These are phyloP conservation scores for Andrena dorsata DNA, from an alignment of 2,888 invertebrate genomes.

Conservation along the genomic window DNA sequence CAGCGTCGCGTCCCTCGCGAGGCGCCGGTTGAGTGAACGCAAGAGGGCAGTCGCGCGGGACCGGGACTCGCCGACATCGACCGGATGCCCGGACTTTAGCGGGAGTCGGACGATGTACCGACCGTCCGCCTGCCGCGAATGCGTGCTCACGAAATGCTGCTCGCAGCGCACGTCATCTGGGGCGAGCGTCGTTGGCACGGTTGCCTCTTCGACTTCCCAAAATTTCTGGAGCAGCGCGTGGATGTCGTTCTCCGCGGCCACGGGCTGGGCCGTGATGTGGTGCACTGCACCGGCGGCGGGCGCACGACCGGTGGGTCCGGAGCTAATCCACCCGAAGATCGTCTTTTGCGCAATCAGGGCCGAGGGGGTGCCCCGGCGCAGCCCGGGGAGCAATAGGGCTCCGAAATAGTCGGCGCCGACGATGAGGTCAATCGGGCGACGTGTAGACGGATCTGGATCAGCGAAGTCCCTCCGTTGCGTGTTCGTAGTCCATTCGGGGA, in stretches of 20 bases:
- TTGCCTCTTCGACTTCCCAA: neutral
- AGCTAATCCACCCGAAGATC: neutral
- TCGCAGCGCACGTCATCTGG: neutral
- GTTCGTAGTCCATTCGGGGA: neutral
- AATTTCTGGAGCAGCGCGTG: neutral
- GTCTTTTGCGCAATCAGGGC: neutral
- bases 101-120: neutral
- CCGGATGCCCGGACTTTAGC: rapidly evolving
- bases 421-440: neutral
- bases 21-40: neutral
- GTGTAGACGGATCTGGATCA: neutral
- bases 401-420: neutral
- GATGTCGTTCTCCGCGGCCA: neutral
- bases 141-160: neutral
- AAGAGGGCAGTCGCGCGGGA: neutral
- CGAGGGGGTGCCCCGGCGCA: neutral
- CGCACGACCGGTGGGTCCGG: neutral
- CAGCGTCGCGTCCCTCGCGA: neutral
- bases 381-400: neutral
- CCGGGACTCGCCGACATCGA: neutral
- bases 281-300: neutral
- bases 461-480: neutral
- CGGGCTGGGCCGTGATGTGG: neutral
- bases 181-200: neutral
- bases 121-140: neutral